Base-by-base conservation (phyloP, 37 sponge, comb jelly and placozoan species). In the Aphrocallistes beatrix region DNA sequence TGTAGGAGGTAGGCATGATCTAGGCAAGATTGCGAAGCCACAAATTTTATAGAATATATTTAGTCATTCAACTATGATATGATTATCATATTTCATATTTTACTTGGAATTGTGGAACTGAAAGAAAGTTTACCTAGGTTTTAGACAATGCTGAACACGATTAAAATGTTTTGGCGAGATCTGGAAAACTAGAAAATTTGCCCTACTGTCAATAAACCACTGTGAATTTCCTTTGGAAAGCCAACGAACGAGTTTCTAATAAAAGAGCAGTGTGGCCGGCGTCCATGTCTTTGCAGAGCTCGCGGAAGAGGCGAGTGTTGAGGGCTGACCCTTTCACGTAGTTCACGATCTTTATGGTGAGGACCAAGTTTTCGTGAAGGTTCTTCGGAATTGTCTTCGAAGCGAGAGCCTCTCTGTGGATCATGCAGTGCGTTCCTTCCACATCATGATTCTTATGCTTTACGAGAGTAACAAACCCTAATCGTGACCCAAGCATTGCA, bases 141-240 rank as follows among this genome's bases (percentile, higher is more conserved):
- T n/a, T n/a, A n/a, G n/a, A n/a, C n/a, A n/a, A n/a, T n/a, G n/a
- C n/a, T n/a, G n/a, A n/a, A n/a, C n/a, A n/a, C n/a, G n/a, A n/a
- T n/a, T n/a, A n/a, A n/a, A n/a, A n/a, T n/a, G n/a, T n/a, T n/a
- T n/a, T n/a, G n/a, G n/a, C n/a, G n/a, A n/a, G n/a, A n/a, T n/a
- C n/a, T n/a, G n/a, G n/a, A n/a, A n/a, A n/a, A n/a, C n/a, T n/a
- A n/a, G n/a, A n/a, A n/a, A n/a, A n/a, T n/a, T n/a, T n/a, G n/a
- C n/a, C n/a, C n/a, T n/a, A n/a, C n/a, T n/a, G n/a, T n/a, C n/a
- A n/a, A n/a, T n/a, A n/a, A n/a, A n/a, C n/a, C n/a, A n/a, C n/a
- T n/a, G n/a, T n/a, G n/a, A n/a, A n/a, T n/a, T n/a, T n/a, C 75
- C 75, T 60, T 60, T 60, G 75, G 75, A 60, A 32, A 60, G 34